Conservation (phyloP, 2,888 invertebrate genomes). For the Orthosia gothica region DNA sequence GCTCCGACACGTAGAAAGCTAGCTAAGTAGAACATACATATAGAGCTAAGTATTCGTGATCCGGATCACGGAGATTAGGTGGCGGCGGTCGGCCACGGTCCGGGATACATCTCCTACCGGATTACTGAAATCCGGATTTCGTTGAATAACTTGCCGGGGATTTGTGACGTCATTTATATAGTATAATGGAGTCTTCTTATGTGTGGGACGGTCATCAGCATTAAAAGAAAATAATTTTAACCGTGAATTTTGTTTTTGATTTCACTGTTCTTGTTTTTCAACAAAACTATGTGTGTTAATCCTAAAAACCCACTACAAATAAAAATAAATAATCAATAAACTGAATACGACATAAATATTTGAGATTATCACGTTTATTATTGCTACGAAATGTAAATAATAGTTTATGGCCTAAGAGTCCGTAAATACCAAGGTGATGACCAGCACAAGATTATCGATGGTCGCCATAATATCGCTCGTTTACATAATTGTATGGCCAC, state of each 20-base stretch:
- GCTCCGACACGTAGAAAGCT: slow-evolving; percentile 63
- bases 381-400: slow-evolving; percentile 64
- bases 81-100: slow-evolving; percentile 88
- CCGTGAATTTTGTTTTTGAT: no score
- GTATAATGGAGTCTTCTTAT: slow-evolving; percentile 58
- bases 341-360: slow-evolving; percentile 43
- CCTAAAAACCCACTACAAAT: slow-evolving; percentile 11
- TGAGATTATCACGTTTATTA: slow-evolving; percentile 47
- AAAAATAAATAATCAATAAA: slow-evolving; percentile 48
- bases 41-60: slow-evolving; percentile 81
- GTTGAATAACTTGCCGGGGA: slow-evolving; percentile 86
- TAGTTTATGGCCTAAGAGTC: slow-evolving; percentile 52
- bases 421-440: slow-evolving; percentile 66
- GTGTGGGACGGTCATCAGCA: slow-evolving; percentile 39
- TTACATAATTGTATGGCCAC: slow-evolving; percentile 56
- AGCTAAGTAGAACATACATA: slow-evolving; percentile 75
- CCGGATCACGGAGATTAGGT: slow-evolving; percentile 89
- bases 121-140: slow-evolving; percentile 89
- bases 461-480: slow-evolving; percentile 47
- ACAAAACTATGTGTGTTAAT: slow-evolving; percentile 9
- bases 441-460: slow-evolving; percentile 60
- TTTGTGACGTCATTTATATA: slow-evolving; percentile 69
- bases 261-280: not conserved
- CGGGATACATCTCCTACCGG: slow-evolving; percentile 88
- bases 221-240: no score